phyloP scores from a whole-genome alignment of 2,113 vertebrate species.

The Albula goreensis region DNA sequence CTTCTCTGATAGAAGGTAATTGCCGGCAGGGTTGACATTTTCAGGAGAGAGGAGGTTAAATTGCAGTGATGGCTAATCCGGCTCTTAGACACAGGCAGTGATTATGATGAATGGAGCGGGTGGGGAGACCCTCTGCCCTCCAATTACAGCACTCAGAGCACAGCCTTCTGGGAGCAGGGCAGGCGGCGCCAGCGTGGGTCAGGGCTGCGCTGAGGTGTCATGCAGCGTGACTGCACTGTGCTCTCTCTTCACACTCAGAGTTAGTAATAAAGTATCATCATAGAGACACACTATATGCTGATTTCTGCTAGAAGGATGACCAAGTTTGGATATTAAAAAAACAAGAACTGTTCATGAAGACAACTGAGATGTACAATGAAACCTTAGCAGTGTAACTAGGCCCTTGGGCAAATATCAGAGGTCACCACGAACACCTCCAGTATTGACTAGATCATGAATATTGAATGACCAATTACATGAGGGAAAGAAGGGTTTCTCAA shows the following conservation, averaged over 20 bases:
- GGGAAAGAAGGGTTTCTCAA: neutral
- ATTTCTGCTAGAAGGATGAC: neutral
- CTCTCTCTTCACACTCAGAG: no score
- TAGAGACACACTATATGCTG: neutral
- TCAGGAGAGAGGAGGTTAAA: slow-evolving; percentile 1
- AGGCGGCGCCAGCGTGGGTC: neutral
- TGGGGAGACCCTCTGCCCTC: neutral
- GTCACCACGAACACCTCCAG: neutral
- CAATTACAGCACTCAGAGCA: neutral
- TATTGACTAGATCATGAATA: neutral
- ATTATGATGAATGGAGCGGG: slow-evolving; percentile 14
- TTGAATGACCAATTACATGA: neutral
- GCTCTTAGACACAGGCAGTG: slow-evolving; percentile 8
- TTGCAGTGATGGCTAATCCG: neutral
- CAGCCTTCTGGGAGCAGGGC: neutral
- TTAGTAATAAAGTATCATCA: no score
- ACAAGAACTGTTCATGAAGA: neutral
- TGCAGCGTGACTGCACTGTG: no score
- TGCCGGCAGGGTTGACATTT: slow-evolving; percentile 9
- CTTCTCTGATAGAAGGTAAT: neutral
- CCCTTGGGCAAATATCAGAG: neutral
- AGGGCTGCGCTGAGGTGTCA: neutral
- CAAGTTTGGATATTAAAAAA: slow-evolving; percentile 1
- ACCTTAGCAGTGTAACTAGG: neutral
- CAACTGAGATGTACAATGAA: neutral